These are phyloP conservation scores for Cyphomyrus plagiostoma DNA, from an alignment of 2,113 vertebrate species.

Conservation along the genomic window DNA sequence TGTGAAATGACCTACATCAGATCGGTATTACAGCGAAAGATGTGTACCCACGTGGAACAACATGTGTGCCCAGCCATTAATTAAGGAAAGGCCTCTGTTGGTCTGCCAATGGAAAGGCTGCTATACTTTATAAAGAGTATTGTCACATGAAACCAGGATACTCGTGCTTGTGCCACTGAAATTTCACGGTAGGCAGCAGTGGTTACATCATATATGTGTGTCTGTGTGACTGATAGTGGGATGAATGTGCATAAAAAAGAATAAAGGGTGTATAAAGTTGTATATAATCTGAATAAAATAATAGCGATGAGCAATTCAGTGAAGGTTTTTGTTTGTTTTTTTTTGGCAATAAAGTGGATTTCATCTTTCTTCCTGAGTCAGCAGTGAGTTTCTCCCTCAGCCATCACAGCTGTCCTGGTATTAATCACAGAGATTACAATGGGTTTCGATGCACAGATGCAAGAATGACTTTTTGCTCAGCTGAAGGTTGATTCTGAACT, in stretches of 20 bases:
- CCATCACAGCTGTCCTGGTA: background rate
- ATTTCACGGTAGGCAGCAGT: background rate
- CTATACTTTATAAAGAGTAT: background rate
- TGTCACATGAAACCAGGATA: background rate
- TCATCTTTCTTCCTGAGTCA: constrained; percentile 19
- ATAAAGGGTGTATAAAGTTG: background rate
- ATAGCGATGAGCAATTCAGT: background rate
- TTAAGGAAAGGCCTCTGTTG: background rate
- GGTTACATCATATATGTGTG: background rate
- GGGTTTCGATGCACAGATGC: background rate
- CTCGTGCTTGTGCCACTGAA: background rate
- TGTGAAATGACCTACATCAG: background rate
- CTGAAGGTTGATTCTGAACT: background rate
- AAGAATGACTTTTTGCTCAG: background rate
- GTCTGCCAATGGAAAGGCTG: background rate
- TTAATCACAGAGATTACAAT: background rate
- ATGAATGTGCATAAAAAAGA: background rate
- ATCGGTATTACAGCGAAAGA: background rate
- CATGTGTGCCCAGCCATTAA: background rate
- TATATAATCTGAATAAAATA: background rate
- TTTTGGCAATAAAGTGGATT: constrained; percentile 47
- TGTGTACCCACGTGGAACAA: background rate
- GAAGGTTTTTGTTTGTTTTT: background rate
- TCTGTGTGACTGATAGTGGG: background rate
- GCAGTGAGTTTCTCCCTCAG: constrained; percentile 19